Conservation (phyloP, 2,797 vertebrate species). For the Catostomus latipinnis region DNA sequence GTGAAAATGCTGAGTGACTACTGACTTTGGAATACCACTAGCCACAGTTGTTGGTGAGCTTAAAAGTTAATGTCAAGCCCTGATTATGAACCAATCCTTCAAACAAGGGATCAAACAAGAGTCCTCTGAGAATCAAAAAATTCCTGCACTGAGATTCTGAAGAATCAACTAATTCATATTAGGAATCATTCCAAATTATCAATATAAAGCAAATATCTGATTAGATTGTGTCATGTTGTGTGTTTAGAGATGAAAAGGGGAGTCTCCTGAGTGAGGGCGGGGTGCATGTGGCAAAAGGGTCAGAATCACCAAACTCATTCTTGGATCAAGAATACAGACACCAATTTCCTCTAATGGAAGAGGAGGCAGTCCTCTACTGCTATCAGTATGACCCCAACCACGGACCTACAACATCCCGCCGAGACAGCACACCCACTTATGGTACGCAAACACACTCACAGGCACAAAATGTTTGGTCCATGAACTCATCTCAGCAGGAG, state of each 20-base stretch:
- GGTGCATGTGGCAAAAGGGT: slow-evolving; percentile 87
- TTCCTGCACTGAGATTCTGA: no score
- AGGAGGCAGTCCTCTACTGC: slow-evolving; percentile 93
- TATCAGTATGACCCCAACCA: slow-evolving; percentile 88
- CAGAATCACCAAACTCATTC: slow-evolving; percentile 97
- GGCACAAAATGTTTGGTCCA: not conserved
- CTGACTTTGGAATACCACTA: no score
- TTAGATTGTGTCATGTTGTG: slow-evolving; percentile 56
- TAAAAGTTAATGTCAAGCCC: no score
- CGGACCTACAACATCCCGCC: slow-evolving; percentile 80
- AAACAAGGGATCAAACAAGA: no score
- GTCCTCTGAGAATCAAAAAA: no score
- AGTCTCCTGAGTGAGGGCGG: slow-evolving; percentile 85
- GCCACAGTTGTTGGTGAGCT: no score
- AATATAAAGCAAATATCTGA: not conserved
- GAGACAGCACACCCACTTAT: slow-evolving; percentile 92
- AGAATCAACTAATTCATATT: no score
- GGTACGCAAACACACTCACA: slow-evolving; percentile 72
- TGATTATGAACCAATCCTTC: no score
- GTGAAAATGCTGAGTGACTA: no score
- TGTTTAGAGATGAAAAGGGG: slow-evolving; percentile 90
- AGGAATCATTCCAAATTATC: no score
- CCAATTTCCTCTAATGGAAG: slow-evolving; percentile 87
- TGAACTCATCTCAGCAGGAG: not conserved
- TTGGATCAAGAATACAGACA: slow-evolving; percentile 95